phyloP scores from a whole-genome alignment of 2,888 invertebrate species.

The Catocala nupta region DNA sequence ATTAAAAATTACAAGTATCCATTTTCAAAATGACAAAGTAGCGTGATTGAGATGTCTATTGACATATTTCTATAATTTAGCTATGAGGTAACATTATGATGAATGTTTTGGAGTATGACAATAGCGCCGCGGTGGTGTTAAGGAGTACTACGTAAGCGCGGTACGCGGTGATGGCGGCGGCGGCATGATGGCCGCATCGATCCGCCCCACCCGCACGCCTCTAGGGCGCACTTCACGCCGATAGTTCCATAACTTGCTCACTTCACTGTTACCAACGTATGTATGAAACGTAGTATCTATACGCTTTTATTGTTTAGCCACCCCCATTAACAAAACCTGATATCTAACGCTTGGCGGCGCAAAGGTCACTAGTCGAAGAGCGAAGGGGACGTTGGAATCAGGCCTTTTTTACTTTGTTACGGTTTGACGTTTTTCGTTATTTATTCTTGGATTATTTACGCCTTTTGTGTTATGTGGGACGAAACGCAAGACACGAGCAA shows the following conservation, averaged over 20 bases:
- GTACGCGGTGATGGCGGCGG: conserved; percentile 20
- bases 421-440: conserved; percentile 48
- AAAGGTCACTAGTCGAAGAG: conserved; percentile 69
- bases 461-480: conserved; percentile 56
- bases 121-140: conserved; percentile 44
- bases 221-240: conserved; percentile 76
- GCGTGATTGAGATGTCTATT: too few species aligned
- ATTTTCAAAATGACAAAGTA: too few species aligned
- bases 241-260: conserved; percentile 68
- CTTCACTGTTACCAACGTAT: conserved; percentile 74
- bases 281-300: conserved; percentile 83
- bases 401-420: conserved; percentile 56
- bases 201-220: conserved; percentile 70
- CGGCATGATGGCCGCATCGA: conserved; percentile 71
- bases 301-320: conserved; percentile 78
- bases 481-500: conserved; percentile 54
- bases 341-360: conserved; percentile 66
- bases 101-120: conserved; percentile 22
- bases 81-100: too few species aligned
- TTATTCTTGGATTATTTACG: conserved; percentile 48
- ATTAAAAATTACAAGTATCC: too few species aligned
- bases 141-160: conserved; percentile 62
- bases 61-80: too few species aligned
- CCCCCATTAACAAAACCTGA: conserved; percentile 76
- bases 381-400: conserved; percentile 51